Evolutionary conservation across 2,888 invertebrate genomes (phyloP), one percentile per base, ranked within the genome.

Genomic region (Xanthostigma xanthostigma): DNA sequence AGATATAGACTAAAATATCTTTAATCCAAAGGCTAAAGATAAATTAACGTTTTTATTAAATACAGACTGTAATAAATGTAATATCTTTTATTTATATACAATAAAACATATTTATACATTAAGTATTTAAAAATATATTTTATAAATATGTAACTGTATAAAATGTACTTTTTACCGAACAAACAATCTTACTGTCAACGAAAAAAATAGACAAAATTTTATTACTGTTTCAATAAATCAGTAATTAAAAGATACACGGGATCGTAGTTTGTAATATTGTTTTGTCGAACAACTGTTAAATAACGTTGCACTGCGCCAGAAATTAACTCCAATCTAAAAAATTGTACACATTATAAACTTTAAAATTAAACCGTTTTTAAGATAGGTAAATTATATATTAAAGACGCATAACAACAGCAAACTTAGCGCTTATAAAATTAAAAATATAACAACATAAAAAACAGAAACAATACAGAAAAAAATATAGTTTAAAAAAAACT

Each of bases 241-340:
- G 88, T 71, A 75, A 96, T 83, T 45, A 89, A 70, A 1, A 93
- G 93, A 67, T 94, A 96, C 0, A 92, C 77, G 45, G 85, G 79
- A 63, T 93, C 91, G 65, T 92, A 96, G 52, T 86, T 82, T 36
- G 83, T 78, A 51, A 85, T 83, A 62, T 91, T 88, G 55, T 84
- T 81, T 55, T 87, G 81, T 54, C 87, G 74, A 1, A 94, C 80
- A 55, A 79, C 75, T 58, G 85, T 84, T 51, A 90, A 88, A 63
- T 96, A 96, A 46, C 89, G 78, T 63, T 95, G 92, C 49, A 97
- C 64, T 2, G 93, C 85, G 3, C 93, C 93, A 36, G 87, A 87
- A 47, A 94, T 84, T 55, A 95, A 76, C 60, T 88, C 83, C 49
- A 95, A 67, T 49, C 81, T 69, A 51, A 48, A 59, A n/a, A 41